These are phyloP conservation scores for Cinclus mexicanus DNA, from an alignment of 2,113 vertebrate genomes.

Conservation along the genomic window DNA sequence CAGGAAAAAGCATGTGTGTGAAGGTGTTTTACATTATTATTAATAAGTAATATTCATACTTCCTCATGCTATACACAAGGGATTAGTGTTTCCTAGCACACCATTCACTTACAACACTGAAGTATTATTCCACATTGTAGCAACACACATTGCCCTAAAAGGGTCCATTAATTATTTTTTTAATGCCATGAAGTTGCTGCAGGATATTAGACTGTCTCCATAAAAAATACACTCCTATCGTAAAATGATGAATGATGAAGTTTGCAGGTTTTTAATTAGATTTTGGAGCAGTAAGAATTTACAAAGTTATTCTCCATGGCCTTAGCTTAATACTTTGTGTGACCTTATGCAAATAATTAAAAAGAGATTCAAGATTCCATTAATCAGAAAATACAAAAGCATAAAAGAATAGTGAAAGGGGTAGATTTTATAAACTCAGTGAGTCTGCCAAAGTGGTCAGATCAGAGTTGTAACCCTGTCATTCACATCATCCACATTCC, in stretches of 20 bases:
- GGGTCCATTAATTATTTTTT: constrained; percentile 53
- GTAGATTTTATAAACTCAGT: neutral
- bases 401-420: neutral
- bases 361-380: neutral
- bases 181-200: constrained; percentile 14
- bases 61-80: constrained; percentile 50
- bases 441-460: neutral
- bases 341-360: neutral
- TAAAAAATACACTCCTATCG: neutral
- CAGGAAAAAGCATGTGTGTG: neutral
- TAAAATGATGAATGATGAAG: constrained; percentile 28
- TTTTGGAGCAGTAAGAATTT: constrained; percentile 1
- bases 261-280: constrained; percentile 48
- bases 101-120: constrained; percentile 51
- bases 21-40: constrained; percentile 51
- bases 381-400: neutral
- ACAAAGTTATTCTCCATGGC: neutral
- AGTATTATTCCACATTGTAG: constrained; percentile 56
- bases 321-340: neutral
- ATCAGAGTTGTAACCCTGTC: neutral
- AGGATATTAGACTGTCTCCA: constrained; percentile 58
- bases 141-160: constrained; percentile 44
- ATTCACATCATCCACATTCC: constrained; percentile 4
- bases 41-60: constrained; percentile 66
- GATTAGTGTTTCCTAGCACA: constrained; percentile 61